These are phyloP conservation scores for Lamprologus speciosus DNA, from an alignment of 2,113 vertebrate species.

Conservation along the genomic window DNA sequence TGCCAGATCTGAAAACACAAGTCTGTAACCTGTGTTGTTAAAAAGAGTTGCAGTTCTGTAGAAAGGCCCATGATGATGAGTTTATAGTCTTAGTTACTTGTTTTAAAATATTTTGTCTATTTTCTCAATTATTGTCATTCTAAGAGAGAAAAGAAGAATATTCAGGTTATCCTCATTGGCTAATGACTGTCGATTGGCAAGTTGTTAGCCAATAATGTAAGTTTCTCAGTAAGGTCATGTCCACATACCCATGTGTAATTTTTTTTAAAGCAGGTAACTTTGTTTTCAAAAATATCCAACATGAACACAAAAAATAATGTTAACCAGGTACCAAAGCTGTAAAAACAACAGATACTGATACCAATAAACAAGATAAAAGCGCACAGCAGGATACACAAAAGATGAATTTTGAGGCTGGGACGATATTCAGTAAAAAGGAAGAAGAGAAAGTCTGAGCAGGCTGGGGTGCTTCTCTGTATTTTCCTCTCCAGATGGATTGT, in stretches of 20 bases:
- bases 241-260: neutral
- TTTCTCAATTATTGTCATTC: neutral
- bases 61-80: neutral
- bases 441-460: neutral
- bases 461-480: neutral
- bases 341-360: neutral
- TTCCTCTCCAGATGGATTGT: neutral
- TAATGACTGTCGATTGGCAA: neutral
- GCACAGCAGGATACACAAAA: neutral
- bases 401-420: neutral
- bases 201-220: neutral
- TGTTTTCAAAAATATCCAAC: neutral
- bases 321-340: neutral
- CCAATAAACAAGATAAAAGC: neutral
- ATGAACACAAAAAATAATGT: neutral
- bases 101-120: neutral
- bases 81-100: neutral
- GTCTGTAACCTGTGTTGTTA: neutral
- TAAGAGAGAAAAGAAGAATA: neutral
- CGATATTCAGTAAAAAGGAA: neutral
- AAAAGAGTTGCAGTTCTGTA: neutral
- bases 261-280: neutral
- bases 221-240: neutral
- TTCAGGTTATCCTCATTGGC: neutral
- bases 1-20: neutral